A percentile compares a stretch with the other conserved stretches of the same genome.
phyloP scores from a whole-genome alignment of 2,888 invertebrate species.

The Caenorhabditis sp. region DNA sequence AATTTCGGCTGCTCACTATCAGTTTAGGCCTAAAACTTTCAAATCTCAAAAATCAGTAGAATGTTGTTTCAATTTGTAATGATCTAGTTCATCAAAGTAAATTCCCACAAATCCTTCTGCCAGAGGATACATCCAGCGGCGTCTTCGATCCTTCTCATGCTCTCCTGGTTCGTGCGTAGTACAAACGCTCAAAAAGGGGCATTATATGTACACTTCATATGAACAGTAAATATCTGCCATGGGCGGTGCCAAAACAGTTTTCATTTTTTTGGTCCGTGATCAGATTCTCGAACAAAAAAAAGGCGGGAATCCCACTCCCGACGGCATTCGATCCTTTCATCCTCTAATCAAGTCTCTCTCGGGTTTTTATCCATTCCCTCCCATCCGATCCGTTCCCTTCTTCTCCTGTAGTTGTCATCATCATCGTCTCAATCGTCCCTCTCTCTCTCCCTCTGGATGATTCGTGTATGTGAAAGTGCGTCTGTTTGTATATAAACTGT shows the following conservation, averaged over 20 bases:
- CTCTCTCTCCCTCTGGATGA: too few species aligned
- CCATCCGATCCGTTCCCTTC: conserved; percentile 38
- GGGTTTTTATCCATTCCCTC: conserved; percentile 6
- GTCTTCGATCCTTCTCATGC: conserved; percentile 1
- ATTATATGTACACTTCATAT: conserved; percentile 5
- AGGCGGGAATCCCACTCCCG: conserved; percentile 9
- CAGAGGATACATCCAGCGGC: conserved; percentile 47
- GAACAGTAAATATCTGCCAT: conserved; percentile 6
- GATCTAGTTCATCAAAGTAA: neutral
- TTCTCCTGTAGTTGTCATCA: neutral
- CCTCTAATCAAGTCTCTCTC: neutral
- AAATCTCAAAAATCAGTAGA: too few species aligned
- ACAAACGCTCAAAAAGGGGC: conserved; percentile 31
- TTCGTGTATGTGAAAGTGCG: conserved; percentile 54
- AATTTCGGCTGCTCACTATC: too few species aligned
- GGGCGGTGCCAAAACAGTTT: neutral
- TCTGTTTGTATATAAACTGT: conserved; percentile 58
- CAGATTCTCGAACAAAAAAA: neutral
- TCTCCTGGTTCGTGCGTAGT: conserved; percentile 50
- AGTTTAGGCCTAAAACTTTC: too few species aligned
- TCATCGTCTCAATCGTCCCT: conserved; percentile 18
- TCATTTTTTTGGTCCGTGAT: neutral
- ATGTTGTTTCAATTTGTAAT: too few species aligned
- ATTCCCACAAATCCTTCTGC: conserved; percentile 13
- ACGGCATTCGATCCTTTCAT: neutral